Evolutionary conservation across 2,797 vertebrate species (phyloP).

Genomic region (Tenualosa thibaudeaui): DNA sequence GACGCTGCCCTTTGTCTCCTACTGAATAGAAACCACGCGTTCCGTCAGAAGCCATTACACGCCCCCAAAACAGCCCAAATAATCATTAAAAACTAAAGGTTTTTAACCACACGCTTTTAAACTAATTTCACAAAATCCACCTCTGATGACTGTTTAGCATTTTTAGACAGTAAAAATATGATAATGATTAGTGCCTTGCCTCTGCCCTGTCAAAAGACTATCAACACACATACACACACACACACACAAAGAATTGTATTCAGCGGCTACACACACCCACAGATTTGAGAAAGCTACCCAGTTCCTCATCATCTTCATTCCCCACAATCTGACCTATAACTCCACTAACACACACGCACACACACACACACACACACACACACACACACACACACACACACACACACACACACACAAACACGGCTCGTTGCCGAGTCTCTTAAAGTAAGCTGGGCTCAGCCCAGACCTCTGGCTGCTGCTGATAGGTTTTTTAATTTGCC

Average conservation of each 20-base stretch:
- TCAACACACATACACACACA: slow-evolving; percentile 11
- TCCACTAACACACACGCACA: not conserved
- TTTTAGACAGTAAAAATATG: not conserved
- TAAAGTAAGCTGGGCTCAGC: slow-evolving; percentile 26
- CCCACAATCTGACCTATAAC: not conserved
- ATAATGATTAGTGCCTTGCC: not conserved
- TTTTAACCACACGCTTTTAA: not conserved
- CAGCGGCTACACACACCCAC: not conserved
- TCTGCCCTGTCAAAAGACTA: not conserved
- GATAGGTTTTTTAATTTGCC: slow-evolving; percentile 60
- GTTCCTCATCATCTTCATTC: not conserved
- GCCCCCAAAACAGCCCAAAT: slow-evolving; percentile 8
- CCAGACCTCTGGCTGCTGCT: slow-evolving; percentile 44
- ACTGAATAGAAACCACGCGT: not conserved
- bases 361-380: not conserved
- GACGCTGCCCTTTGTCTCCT: slow-evolving; percentile 8
- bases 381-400: slow-evolving; percentile 5
- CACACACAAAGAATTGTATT: not conserved
- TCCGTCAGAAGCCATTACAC: not conserved
- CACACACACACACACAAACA: not conserved
- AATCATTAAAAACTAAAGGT: not conserved
- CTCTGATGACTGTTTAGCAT: not conserved
- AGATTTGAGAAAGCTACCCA: not conserved
- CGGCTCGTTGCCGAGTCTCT: not conserved
- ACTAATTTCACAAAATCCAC: not conserved